Evolutionary conservation across 2,888 invertebrate genomes (phyloP), one percentile per base, ranked within the genome.

Genomic region (Rotaria socialis): DNA sequence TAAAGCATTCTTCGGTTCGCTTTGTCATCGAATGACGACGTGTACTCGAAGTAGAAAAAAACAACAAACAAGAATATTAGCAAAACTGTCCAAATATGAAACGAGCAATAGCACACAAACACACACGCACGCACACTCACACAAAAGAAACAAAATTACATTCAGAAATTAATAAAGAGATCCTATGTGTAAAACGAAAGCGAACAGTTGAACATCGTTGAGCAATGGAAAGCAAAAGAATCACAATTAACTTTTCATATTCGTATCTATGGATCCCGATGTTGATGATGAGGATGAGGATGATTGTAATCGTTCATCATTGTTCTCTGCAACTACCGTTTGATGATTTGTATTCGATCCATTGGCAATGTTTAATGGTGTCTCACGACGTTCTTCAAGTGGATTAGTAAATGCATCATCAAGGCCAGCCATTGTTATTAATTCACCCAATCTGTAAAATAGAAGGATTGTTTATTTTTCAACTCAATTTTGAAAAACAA

Each of bases 341-440:
- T 67, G 67, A 67, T 67, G 67, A 67, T 67, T 67, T 10, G 19
- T 41, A 67, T 67, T 67, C 67, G 67, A 67, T 67, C 67, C 67
- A 67, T 67, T 35, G 19, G 80, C 80, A 24, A 47, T 19, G 11
- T 24, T 47, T 47, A 47, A n/a, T 41, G 80, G n/a, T 80, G 80
- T 80, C 24, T 80, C 80, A 80, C 80, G 80, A 47, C 47, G 11
- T 80, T 80, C 80, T 47, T 80, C 43, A 80, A 80, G 14, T 24
- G 80, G 80, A 80, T 80, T 47, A 24, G 10, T 47, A 67, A 67
- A 67, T 11, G 80, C 80, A 80, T 80, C 47, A 80, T 80, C 80
- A 80, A 80, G 80, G 47, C 80, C 80, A 47, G 80, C 80, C 80
- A 80, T 80, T 7, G 80, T 80, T n/a, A 80, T 80, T 47, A 80